A percentile compares a stretch with the other conserved stretches of the same genome.
Conservation (phyloP, 2,888 invertebrate genomes). For the Lasioglossum marginatum region DNA sequence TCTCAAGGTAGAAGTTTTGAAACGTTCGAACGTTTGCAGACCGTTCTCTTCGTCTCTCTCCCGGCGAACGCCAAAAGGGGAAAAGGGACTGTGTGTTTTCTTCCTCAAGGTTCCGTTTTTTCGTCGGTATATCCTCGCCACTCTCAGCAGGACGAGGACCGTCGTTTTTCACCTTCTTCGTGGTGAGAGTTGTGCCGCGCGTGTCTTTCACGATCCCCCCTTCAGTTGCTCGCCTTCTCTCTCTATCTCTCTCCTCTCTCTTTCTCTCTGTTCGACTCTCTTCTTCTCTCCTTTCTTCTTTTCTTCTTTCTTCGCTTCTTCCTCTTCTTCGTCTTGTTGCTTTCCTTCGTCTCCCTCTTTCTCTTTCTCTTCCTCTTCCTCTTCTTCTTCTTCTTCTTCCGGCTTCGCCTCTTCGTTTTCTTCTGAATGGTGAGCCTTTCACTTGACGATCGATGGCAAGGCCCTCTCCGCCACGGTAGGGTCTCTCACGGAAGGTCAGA, state of each 20-base stretch:
- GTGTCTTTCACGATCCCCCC: slow-evolving; percentile 4
- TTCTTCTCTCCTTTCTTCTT: slow-evolving; percentile 1
- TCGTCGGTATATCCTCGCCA: slow-evolving; percentile 37
- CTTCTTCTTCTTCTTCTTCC: slow-evolving; percentile 48
- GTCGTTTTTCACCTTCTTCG: background rate
- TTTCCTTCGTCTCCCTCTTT: slow-evolving; percentile 15
- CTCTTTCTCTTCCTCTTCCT: slow-evolving; percentile 29
- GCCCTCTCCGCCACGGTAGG: slow-evolving; percentile 44
- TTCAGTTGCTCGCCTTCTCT: slow-evolving; percentile 14
- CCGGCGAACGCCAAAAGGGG: slow-evolving; percentile 3
- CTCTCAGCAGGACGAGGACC: slow-evolving; percentile 9
- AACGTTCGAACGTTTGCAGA: background rate
- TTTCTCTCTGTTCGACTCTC: background rate
- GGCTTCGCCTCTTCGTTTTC: slow-evolving; percentile 49
- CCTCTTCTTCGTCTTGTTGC: slow-evolving; percentile 21
- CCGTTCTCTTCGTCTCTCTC: background rate
- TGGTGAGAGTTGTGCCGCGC: slow-evolving; percentile 6
- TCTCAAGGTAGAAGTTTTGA: slow-evolving; percentile 79
- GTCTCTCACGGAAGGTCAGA: slow-evolving; percentile 81
- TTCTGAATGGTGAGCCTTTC: slow-evolving; percentile 56
- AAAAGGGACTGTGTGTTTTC: slow-evolving; percentile 11
- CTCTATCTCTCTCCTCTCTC: background rate
- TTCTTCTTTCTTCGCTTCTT: slow-evolving; percentile 12
- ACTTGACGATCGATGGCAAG: slow-evolving; percentile 57
- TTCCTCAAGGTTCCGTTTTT: slow-evolving; percentile 32